Percentiles rank a stretch among this genome's conserved stretches.
Conservation (phyloP, 2,888 invertebrate genomes). For the Trissolcus japonicus region DNA sequence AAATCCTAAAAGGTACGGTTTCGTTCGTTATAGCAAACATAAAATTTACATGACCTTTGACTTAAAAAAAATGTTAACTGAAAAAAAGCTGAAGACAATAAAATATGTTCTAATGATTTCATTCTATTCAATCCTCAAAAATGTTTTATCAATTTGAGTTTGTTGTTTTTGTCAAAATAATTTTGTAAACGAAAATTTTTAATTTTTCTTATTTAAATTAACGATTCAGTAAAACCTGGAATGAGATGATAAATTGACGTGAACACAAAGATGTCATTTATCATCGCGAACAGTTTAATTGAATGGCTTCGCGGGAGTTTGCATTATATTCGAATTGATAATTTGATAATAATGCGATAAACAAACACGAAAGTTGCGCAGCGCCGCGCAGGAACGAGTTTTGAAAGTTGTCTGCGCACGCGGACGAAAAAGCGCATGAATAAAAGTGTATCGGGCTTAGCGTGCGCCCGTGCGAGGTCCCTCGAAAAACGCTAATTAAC, state of each 20-base stretch:
- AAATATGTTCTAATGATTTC: too few relatives aligned
- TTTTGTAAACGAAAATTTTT: too few relatives aligned
- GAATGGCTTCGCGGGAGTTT: constrained; percentile 46
- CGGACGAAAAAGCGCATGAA: constrained; percentile 23
- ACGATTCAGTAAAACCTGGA: constrained; percentile 24
- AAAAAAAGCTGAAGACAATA: not conserved
- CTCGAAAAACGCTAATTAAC: constrained; percentile 39
- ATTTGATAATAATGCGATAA: constrained; percentile 52
- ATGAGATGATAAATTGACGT: constrained; percentile 37
- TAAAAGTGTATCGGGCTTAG: constrained; percentile 30
- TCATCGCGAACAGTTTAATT: constrained; percentile 44
- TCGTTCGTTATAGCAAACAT: too few relatives aligned
- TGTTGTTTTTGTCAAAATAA: too few relatives aligned
- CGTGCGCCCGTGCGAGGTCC: constrained; percentile 1
- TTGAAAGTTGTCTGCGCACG: constrained; percentile 32
- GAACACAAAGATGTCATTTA: constrained; percentile 48
- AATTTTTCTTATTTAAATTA: constrained; percentile 25
- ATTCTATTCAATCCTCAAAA: too few relatives aligned
- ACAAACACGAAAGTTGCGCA: constrained; percentile 22
- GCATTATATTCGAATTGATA: constrained; percentile 46
- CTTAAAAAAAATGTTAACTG: too few relatives aligned
- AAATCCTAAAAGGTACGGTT: too few relatives aligned
- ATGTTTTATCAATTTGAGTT: too few relatives aligned
- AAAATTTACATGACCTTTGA: too few relatives aligned
- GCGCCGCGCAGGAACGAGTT: constrained; percentile 28